Base-by-base conservation (phyloP, 2,113 vertebrate species). In the Vanacampus margaritifer region DNA sequence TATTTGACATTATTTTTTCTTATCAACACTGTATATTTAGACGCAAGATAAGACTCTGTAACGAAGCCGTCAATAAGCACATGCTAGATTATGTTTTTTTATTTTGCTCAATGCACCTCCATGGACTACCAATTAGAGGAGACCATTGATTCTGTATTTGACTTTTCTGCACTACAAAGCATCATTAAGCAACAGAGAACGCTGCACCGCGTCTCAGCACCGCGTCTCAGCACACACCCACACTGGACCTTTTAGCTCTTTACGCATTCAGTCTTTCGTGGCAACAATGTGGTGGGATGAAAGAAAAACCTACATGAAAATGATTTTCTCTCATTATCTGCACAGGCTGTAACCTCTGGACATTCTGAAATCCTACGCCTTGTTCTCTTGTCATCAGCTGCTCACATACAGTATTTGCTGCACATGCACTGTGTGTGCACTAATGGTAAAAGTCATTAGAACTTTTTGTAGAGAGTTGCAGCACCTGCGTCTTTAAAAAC, bases 141-240 rank as follows among this genome's bases (percentile, higher is more conserved):
- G 21, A 67, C 4, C 37, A 83, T 71, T 77, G 76, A 82, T 85
- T 84, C 64, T 73, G 80, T 69, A 68, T 88, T 73, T 87, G 87
- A 86, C 84, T 84, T 80, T 60, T 75, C 54, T 75, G 71, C 3
- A 71, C 75, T 78, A 84, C 81, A 88, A 86, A 86, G 81, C 78
- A 80, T 81, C 79, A 84, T 87, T 90, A 88, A 73, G 60, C 69
- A 61, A 69, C 63, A 59, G 63, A 81, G 72, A 74, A 69, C 62
- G 43, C 74, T 76, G 50, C 35, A 63, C 57, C 69, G 65, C 32
- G 64, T 62, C 64, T 66, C 73, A n/a, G 32, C 64, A 16, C n/a
- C n/a, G n/a, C n/a, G n/a, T n/a, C n/a, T n/a, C n/a, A n/a, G n/a
- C n/a, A n/a, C n/a, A 70, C 83, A 21, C 87, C 86, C 83, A 86